Evolutionary conservation across 1,140 invertebrate species (phyloP).

Genomic region (Zaprionus gabonicus): DNA sequence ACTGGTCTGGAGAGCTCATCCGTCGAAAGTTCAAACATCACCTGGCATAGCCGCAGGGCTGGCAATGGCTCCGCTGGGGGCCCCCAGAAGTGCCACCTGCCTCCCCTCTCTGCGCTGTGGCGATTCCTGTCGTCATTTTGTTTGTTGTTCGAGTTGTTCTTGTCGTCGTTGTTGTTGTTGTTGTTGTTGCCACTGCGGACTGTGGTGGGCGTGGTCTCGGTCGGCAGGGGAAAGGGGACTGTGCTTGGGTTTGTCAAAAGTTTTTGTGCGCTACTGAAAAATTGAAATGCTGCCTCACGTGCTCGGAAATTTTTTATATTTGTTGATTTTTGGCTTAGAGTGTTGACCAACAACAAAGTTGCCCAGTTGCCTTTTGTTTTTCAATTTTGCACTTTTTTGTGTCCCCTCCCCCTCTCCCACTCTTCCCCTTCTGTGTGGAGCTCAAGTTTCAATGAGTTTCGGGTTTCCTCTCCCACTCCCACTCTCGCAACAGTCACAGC

Average conservation of each 20-base stretch:
- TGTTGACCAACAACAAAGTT: conserved; percentile 83
- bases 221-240: conserved; percentile 9
- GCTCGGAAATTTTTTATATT: conserved; percentile 76
- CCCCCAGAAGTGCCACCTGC: conserved; percentile 12
- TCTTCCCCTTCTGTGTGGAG: conserved; percentile 1
- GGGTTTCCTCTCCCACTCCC: conserved; percentile 21
- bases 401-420: background rate
- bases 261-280: conserved; percentile 73
- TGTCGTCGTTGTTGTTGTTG: conserved; percentile 28
- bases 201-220: conserved; percentile 39
- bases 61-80: conserved; percentile 66
- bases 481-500: background rate
- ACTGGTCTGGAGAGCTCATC: conserved; percentile 36
- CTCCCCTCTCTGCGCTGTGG: conserved; percentile 22
- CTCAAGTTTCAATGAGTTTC: conserved; percentile 58
- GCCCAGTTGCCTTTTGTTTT: conserved; percentile 75
- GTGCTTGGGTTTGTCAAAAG: conserved; percentile 55
- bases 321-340: conserved; percentile 83
- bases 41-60: conserved; percentile 56
- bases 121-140: conserved; percentile 66
- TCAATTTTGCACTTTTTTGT: conserved; percentile 67
- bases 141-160: conserved; percentile 34
- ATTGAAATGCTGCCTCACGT: conserved; percentile 82
- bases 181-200: conserved; percentile 16
- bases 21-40: conserved; percentile 77